phyloP scores from a whole-genome alignment of 1,140 invertebrate genomes.

The Drosophila parabipectinata region DNA sequence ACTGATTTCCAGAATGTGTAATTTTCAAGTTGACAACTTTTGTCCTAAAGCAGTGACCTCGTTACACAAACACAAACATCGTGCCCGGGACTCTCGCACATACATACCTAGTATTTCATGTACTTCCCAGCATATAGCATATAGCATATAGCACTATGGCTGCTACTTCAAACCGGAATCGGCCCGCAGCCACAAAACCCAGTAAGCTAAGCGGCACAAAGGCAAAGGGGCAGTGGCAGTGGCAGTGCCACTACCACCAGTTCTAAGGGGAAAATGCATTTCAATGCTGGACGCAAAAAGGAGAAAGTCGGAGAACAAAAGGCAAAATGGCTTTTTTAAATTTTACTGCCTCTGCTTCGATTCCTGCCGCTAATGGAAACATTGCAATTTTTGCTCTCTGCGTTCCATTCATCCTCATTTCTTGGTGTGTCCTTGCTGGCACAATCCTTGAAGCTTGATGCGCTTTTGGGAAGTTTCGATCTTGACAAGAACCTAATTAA shows the following conservation, averaged over 20 bases:
- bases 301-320: constrained; percentile 61
- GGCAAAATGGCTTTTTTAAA: constrained; percentile 39
- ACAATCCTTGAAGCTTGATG: neutral
- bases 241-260: neutral
- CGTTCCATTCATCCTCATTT: neutral
- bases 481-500: neutral
- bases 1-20: constrained; percentile 71
- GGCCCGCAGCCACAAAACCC: constrained; percentile 38
- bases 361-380: constrained; percentile 45
- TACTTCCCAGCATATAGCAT: neutral
- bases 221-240: constrained; percentile 12
- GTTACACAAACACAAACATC: constrained; percentile 39
- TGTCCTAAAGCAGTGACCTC: constrained; percentile 75
- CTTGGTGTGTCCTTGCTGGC: neutral
- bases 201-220: constrained; percentile 8
- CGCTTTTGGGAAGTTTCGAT: neutral
- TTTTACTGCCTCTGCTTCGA: constrained; percentile 39
- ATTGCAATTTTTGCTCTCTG: constrained; percentile 1
- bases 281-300: constrained; percentile 24
- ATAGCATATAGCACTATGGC: constrained; percentile 47
- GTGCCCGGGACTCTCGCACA: neutral
- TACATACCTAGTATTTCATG: too few species aligned
- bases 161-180: constrained; percentile 35
- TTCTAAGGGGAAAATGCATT: constrained; percentile 23
- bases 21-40: constrained; percentile 83